These are phyloP conservation scores for Pitangus sulphuratus DNA, from an alignment of 2,797 vertebrate genomes.

Conservation along the genomic window DNA sequence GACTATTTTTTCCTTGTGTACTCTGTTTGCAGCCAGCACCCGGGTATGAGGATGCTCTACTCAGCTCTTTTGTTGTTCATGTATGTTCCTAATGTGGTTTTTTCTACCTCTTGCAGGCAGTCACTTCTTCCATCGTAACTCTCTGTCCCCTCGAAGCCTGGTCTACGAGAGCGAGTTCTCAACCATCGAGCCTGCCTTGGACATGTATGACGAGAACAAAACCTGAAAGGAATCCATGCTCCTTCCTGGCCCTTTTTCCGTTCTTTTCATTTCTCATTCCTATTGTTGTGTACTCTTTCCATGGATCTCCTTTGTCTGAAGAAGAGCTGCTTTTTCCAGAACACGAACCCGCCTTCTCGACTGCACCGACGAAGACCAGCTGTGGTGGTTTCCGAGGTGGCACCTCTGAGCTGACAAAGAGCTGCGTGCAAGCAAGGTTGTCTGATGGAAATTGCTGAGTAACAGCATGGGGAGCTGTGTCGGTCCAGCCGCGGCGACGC, in stretches of 20 bases:
- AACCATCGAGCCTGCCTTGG: conserved; percentile 89
- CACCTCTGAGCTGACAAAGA: conserved; percentile 61
- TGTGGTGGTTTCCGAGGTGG: conserved; percentile 63
- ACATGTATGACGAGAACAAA: conserved; percentile 95
- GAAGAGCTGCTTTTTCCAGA: conserved; percentile 76
- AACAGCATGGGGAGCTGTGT: conserved; percentile 58
- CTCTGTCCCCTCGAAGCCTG: conserved; percentile 86
- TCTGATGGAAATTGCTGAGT: conserved; percentile 62
- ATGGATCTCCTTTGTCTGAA: conserved; percentile 78
- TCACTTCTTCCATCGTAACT: conserved; percentile 90
- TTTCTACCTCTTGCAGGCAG: conserved; percentile 78
- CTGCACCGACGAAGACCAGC: conserved; percentile 57
- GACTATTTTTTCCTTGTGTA: neutral
- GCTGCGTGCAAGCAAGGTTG: conserved; percentile 15
- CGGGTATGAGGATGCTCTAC: neutral
- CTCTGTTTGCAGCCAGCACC: neutral
- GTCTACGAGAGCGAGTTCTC: conserved; percentile 93
- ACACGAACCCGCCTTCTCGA: conserved; percentile 63
- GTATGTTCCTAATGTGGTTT: neutral
- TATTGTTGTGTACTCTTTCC: conserved; percentile 78
- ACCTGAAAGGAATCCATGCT: conserved; percentile 83
- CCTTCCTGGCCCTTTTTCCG: conserved; percentile 65
- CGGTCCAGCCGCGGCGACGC: conserved; percentile 37
- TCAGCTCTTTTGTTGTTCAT: accelerated
- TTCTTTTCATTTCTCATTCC: conserved; percentile 78